Evolutionary conservation across 2,888 invertebrate species (phyloP), one percentile per base, ranked within the genome.

Genomic region (Oscheius sp.): DNA sequence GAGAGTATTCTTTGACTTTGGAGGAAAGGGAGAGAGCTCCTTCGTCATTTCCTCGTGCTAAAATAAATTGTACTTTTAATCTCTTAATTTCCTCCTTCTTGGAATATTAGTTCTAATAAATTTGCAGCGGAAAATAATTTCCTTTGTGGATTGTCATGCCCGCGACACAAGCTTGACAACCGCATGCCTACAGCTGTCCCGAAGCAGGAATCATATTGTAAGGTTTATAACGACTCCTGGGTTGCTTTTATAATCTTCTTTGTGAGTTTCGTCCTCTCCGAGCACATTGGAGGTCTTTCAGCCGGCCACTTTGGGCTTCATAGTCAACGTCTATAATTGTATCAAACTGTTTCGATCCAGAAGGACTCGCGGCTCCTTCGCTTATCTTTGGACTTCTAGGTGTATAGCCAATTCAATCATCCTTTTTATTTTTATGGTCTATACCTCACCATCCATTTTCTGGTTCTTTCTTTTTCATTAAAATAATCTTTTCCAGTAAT

Each of bases 191-290:
- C 37, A 37, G 37, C 48, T 3, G 4, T 23, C 5, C 12, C 48
- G 25, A 48, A 48, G 25, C 48, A 37, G 37, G 8, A 37, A 34
- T 34, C 20, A 12, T 55, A 55, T 34, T 55, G 55, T 20, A 15
- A 17, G 8, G 20, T 37, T 34, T 55, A n/a, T n/a, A n/a, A 34
- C 5, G 34, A 55, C 12, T 55, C 55, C 1, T 55, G 55, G 55
- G 55, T 33, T 20, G 37, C 55, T 6, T 33, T 34, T 55, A 33
- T 55, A n/a, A 55, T 55, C 23, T 55, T 55, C 55, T 37, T 55
- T 33, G 55, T 55, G 20, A 55, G 55, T 5, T n/a, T n/a, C n/a
- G n/a, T n/a, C n/a, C n/a, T n/a, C 55, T 34, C 20, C 37, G 12
- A 17, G 37, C 12, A 42, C 15, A 42, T 4, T 42, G 12, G 15